Evolutionary conservation across 2,797 vertebrate species (phyloP).

Genomic region (Acanthornis magna): DNA sequence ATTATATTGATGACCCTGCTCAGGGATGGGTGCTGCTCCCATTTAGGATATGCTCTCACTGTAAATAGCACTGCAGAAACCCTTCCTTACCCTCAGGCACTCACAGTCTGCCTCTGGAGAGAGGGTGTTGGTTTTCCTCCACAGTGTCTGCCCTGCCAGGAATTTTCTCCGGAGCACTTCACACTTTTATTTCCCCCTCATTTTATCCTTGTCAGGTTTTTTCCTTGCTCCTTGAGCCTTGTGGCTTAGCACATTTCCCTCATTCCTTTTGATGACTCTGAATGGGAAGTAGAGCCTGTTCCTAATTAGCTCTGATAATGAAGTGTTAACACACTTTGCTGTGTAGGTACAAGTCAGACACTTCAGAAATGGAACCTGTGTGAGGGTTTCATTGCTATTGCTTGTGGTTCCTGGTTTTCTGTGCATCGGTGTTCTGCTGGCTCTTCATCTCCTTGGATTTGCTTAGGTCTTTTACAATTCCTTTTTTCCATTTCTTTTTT

Average conservation of each 20-base stretch:
- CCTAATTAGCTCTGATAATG: slow-evolving; percentile 64
- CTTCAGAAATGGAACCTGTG: not conserved
- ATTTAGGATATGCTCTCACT: not conserved
- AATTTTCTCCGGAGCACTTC: slow-evolving; percentile 51
- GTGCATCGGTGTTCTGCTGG: not conserved
- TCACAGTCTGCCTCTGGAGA: not conserved
- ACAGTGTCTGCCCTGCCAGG: not conserved
- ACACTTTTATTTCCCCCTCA: slow-evolving; percentile 21
- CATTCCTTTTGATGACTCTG: slow-evolving; percentile 42
- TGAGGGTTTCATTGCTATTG: not conserved
- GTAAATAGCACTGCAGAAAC: not conserved
- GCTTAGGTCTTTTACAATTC: not conserved
- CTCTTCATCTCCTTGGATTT: not conserved
- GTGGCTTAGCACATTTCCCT: slow-evolving; percentile 54
- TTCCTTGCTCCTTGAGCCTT: slow-evolving; percentile 10
- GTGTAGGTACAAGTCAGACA: slow-evolving; percentile 12
- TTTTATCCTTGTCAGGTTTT: not conserved
- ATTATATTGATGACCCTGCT: not conserved
- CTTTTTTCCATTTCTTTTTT: not conserved
- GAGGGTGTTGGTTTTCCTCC: not conserved
- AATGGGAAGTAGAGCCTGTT: slow-evolving; percentile 55
- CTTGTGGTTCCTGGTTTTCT: slow-evolving; percentile 4
- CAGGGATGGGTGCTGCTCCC: not conserved
- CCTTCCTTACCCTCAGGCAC: not conserved
- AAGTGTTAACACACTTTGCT: slow-evolving; percentile 53